A percentile compares a stretch with the other conserved stretches of the same genome.
Conservation (phyloP, 2,888 invertebrate genomes). For the Thecophora atra region DNA sequence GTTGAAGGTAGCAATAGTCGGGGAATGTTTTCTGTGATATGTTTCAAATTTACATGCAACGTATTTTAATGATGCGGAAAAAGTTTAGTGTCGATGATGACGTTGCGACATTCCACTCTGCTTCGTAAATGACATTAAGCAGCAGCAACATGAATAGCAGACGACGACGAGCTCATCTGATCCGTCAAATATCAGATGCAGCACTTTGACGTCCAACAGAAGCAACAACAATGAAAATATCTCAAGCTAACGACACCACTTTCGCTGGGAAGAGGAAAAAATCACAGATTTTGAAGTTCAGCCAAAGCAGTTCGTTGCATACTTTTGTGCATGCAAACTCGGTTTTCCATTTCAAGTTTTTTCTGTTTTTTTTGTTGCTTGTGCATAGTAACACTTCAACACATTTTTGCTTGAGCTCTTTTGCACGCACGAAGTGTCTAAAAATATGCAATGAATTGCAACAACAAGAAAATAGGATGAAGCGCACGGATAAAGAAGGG, state of each 20-base stretch:
- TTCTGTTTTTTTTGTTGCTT: not conserved
- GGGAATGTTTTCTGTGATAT: too few species aligned
- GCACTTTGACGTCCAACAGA: not conserved
- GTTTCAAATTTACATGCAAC: too few species aligned
- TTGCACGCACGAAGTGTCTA: conserved; percentile 10
- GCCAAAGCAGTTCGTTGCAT: conserved; percentile 15
- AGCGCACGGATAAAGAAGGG: too few species aligned
- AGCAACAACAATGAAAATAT: not conserved
- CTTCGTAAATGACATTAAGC: too few species aligned
- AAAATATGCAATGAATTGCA: conserved; percentile 14
- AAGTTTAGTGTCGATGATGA: too few species aligned
- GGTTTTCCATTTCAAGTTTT: not conserved
- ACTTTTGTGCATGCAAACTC: conserved; percentile 11
- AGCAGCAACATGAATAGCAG: too few species aligned
- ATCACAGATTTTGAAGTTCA: not conserved
- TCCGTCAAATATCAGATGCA: not conserved
- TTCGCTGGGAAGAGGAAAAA: not conserved
- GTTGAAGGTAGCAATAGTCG: too few species aligned
- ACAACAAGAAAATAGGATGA: not conserved
- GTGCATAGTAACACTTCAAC: not conserved
- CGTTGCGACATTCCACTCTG: too few species aligned
- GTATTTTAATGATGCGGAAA: too few species aligned
- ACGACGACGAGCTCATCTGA: not conserved
- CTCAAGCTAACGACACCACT: not conserved
- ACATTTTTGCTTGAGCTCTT: conserved; percentile 1